A percentile compares a stretch with the other conserved stretches of the same genome.
Conservation (phyloP, 2,888 invertebrate genomes). For the Homarus gammarus region DNA sequence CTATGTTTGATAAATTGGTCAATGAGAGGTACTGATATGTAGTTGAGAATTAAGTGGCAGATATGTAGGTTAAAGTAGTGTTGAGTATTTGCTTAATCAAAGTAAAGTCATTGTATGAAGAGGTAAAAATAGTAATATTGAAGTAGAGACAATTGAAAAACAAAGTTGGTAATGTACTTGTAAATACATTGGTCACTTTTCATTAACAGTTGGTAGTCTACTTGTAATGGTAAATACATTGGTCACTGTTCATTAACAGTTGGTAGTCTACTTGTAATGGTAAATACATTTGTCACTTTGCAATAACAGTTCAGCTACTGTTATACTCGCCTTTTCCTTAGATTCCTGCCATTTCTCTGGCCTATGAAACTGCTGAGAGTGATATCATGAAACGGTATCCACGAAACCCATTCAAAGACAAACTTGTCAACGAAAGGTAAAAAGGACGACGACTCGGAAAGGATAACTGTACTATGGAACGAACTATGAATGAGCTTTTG, state of each 20-base stretch:
- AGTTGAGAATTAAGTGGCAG: neutral
- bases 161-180: no score
- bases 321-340: constrained; percentile 79
- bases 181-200: no score
- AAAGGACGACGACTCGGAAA: neutral
- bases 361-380: constrained; percentile 93
- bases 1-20: constrained; percentile 81
- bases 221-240: no score
- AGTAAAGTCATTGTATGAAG: constrained; percentile 5
- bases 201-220: no score
- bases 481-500: constrained; percentile 43
- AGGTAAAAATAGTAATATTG: neutral
- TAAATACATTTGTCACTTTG: neutral
- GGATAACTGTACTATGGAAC: neutral
- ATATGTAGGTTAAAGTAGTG: neutral
- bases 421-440: constrained; percentile 96
- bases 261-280: neutral
- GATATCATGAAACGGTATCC: constrained; percentile 97
- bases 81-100: neutral
- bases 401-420: constrained; percentile 92
- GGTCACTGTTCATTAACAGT: no score
- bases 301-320: neutral
- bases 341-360: constrained; percentile 95
- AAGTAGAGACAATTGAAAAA: no score
- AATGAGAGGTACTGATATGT: constrained; percentile 78